These are phyloP conservation scores for Ramphastos sulfuratus DNA, from an alignment of 2,113 vertebrate species.

Conservation along the genomic window DNA sequence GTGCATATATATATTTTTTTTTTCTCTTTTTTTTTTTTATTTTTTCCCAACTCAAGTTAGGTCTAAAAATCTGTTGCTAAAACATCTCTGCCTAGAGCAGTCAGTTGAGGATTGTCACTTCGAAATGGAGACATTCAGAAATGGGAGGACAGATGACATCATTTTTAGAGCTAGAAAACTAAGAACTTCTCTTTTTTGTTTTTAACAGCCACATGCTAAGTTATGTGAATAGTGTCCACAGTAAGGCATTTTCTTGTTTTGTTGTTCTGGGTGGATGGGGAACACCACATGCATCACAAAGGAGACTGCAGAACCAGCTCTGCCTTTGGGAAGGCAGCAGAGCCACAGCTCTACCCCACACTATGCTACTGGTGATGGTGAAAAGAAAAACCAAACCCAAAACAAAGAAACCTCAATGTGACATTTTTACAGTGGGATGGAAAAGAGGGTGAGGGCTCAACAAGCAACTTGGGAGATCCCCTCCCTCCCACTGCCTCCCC, in stretches of 20 bases:
- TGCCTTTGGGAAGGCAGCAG: neutral
- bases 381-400: neutral
- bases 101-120: slow-evolving; percentile 77
- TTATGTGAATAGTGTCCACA: slow-evolving; percentile 43
- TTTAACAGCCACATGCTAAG: slow-evolving; percentile 42
- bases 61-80: slow-evolving; percentile 67
- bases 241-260: slow-evolving; percentile 63
- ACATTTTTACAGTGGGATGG: slow-evolving; percentile 30
- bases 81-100: slow-evolving; percentile 53
- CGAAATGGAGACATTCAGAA: slow-evolving; percentile 73
- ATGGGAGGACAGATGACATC: slow-evolving; percentile 58
- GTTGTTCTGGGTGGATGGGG: neutral
- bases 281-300: slow-evolving; percentile 59
- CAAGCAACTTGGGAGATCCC: neutral
- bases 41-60: slow-evolving; percentile 59
- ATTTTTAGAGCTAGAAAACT: slow-evolving; percentile 58
- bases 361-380: neutral
- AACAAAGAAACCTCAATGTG: neutral
- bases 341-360: neutral
- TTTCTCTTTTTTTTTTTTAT: too few relatives aligned
- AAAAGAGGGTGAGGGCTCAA: neutral
- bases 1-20: slow-evolving; percentile 67
- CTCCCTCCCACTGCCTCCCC: neutral
- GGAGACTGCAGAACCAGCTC: neutral
- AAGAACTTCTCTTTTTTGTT: slow-evolving; percentile 45